Conservation (phyloP, 2,888 invertebrate species). For the Plebejus anna region DNA sequence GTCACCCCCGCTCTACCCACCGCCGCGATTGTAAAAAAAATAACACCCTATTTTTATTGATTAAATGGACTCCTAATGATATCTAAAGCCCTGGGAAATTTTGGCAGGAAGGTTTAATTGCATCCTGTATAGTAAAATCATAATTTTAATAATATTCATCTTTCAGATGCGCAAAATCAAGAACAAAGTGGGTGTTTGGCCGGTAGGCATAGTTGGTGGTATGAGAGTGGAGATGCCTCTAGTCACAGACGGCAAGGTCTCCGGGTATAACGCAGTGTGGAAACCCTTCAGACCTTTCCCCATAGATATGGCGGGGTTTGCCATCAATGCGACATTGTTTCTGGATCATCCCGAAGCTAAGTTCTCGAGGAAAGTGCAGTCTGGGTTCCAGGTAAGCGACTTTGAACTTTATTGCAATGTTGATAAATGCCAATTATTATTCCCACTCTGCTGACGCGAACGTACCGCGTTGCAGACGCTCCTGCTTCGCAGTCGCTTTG, state of each 20-base stretch:
- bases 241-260: conserved; percentile 80
- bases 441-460: no score
- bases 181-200: conserved; percentile 93
- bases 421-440: no score
- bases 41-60: no score
- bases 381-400: conserved; percentile 86
- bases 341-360: conserved; percentile 84
- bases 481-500: no score
- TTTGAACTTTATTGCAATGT: no score
- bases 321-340: conserved; percentile 88
- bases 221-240: conserved; percentile 95
- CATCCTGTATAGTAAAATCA: background rate
- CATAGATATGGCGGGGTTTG: conserved; percentile 99
- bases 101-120: no score
- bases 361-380: conserved; percentile 91
- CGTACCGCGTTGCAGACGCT: no score
- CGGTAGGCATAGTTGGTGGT: conserved; percentile 97
- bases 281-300: conserved; percentile 95
- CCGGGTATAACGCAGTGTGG: conserved; percentile 87
- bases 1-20: no score
- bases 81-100: no score
- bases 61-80: no score
- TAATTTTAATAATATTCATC: background rate
- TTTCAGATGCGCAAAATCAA: conserved; percentile 88
- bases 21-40: no score